Evolutionary conservation across 2,113 vertebrate genomes (phyloP), one percentile per base, ranked within the genome.

Genomic region (Notechis scutatus): DNA sequence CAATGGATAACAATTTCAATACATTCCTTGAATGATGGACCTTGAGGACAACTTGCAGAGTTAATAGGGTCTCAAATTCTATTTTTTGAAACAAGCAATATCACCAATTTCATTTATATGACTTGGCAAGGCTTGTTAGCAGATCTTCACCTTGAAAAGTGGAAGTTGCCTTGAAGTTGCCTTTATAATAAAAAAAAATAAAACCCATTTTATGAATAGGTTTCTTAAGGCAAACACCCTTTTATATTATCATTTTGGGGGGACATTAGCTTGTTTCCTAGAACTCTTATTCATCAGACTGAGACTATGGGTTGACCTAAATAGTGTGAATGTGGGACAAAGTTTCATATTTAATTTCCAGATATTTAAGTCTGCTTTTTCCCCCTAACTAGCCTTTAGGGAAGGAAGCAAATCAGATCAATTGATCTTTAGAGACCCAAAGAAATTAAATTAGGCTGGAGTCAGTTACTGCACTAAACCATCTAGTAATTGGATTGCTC

Each of bases 371-470:
- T 94, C 92, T 97, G 97, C 96, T 96, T 97, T 98, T 98, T 96
- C 96, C 97, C 97, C 97, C 97, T 97, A 98, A 98, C 97, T 97
- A 97, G 97, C 97, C 98, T 98, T 98, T 96, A 96, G 98, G 98
- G 98, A 97, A 94, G 98, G 98, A 98, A 98, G 98, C 98, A 99
- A 98, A 99, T 99, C 98, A 98, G 98, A 99, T 99, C 98, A 99
- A 99, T 99, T 99, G 99, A 99, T 99, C 99, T 99, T 99, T 97
- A 96, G 99, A 99, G 98, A 99, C 98, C 98, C 98, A 97, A 98
- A 98, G 98, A 99, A 99, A 99, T 99, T 98, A 96, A 98, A 99
- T 99, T 99, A 99, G 99, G 98, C 99, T 99, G 98, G 98, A 99
- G 99, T 99, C 99, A 98, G 98, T 98, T 99, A 99, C 98, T 98